Conservation (phyloP, 2,113 vertebrate genomes). For the Papio anubis region DNA sequence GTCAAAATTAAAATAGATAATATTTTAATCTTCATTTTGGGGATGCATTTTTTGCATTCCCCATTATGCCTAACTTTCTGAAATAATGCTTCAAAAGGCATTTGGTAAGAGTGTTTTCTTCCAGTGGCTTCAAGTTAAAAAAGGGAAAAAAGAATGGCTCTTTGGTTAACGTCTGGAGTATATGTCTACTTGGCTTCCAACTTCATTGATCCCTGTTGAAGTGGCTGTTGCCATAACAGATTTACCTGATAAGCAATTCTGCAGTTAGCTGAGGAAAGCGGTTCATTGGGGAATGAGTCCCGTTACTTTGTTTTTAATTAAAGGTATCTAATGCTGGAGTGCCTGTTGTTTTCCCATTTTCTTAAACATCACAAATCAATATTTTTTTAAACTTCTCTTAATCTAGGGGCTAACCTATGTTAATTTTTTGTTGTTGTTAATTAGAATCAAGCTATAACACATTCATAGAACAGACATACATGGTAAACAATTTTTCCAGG, state of each 20-base stretch:
- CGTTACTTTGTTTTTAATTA: constrained; percentile 78
- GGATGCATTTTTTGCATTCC: background rate
- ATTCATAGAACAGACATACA: background rate
- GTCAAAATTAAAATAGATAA: background rate
- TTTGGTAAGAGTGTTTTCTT: background rate
- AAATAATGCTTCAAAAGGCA: constrained; percentile 15
- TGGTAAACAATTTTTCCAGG: background rate
- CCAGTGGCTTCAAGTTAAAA: background rate
- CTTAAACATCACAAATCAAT: constrained; percentile 66
- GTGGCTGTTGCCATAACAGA: constrained; percentile 59
- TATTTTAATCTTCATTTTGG: background rate
- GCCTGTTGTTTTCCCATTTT: constrained; percentile 44
- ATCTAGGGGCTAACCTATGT: constrained; percentile 52
- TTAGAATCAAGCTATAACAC: constrained; percentile 50
- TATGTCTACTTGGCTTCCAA: constrained; percentile 62
- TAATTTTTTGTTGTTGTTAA: constrained; percentile 45
- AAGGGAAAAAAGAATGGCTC: background rate
- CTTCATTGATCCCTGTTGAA: constrained; percentile 67
- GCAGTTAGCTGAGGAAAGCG: constrained; percentile 59
- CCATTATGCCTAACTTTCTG: background rate
- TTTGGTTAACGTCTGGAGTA: background rate
- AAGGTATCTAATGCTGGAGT: constrained; percentile 48
- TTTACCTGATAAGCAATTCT: constrained; percentile 64
- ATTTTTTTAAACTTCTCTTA: constrained; percentile 53
- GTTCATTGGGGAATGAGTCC: constrained; percentile 64